A percentile compares a stretch with the other conserved stretches of the same genome.
Conservation (phyloP, 2,797 vertebrate species). For the Melanotaenia boesemani region DNA sequence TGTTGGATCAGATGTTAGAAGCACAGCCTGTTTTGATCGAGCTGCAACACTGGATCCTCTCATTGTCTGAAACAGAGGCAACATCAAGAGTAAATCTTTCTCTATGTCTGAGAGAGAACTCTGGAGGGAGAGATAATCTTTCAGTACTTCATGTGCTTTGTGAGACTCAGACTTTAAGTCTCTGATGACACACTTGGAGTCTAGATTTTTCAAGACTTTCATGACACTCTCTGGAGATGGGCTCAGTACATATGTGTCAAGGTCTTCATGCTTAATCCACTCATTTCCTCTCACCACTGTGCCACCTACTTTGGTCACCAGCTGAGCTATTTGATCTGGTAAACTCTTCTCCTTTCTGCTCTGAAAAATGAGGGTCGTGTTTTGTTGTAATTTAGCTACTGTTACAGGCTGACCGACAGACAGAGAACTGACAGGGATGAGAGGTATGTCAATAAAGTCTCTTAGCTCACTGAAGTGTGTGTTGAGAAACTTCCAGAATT, state of each 20-base stretch:
- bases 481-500: conserved; percentile 87
- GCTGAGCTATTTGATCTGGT: conserved; percentile 70
- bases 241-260: conserved; percentile 80
- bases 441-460: conserved; percentile 80
- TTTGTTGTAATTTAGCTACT: conserved; percentile 78
- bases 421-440: conserved; percentile 81
- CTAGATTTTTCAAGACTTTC: conserved; percentile 76
- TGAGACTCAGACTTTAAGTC: conserved; percentile 55
- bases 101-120: conserved; percentile 71
- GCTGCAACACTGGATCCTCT: conserved; percentile 70
- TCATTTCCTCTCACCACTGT: conserved; percentile 77
- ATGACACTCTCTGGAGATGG: conserved; percentile 82
- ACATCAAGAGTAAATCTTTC: conserved; percentile 68
- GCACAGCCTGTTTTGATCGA: conserved; percentile 66
- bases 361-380: conserved; percentile 83
- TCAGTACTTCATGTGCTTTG: conserved; percentile 67
- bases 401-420: conserved; percentile 41
- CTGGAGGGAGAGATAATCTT: conserved; percentile 79
- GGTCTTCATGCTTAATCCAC: conserved; percentile 82
- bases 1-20: conserved; percentile 65
- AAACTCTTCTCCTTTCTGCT: conserved; percentile 68
- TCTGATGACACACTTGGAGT: conserved; percentile 55
- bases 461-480: conserved; percentile 72
- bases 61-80: conserved; percentile 86
- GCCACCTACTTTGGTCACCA: conserved; percentile 81